A percentile compares a stretch with the other conserved stretches of the same genome.
Conservation (phyloP, 37 sponge, comb jelly and placozoan species). For the Chondrilla cf. caribensis region DNA sequence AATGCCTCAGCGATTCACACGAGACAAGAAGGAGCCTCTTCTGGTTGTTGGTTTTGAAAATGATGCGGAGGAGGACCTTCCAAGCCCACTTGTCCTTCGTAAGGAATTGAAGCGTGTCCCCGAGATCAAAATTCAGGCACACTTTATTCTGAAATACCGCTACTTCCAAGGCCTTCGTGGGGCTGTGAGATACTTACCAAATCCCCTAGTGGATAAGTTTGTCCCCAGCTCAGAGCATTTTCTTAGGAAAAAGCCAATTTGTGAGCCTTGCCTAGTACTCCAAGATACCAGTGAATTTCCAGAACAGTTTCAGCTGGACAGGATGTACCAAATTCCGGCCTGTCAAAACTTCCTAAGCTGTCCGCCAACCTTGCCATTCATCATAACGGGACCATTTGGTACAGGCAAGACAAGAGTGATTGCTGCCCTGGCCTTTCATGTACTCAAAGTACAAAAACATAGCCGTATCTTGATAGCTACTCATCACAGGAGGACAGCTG, state of each 20-base stretch:
- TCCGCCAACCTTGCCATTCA: slow-evolving; percentile 37
- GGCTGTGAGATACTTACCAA: slow-evolving; percentile 31
- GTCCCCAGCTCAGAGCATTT: slow-evolving; percentile 21
- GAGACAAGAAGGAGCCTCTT: too few relatives aligned
- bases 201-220: slow-evolving; percentile 17
- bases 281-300: background rate
- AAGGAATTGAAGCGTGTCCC: too few relatives aligned
- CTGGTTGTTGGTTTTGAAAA: too few relatives aligned
- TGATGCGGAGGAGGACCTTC: too few relatives aligned
- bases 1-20: too few relatives aligned
- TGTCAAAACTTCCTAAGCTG: slow-evolving; percentile 20
- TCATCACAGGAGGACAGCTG: too few relatives aligned
- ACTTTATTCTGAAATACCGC: slow-evolving; percentile 57
- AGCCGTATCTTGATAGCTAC: too few relatives aligned
- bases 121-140: background rate
- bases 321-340: slow-evolving; percentile 14
- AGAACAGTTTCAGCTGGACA: background rate
- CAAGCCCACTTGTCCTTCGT: too few relatives aligned
- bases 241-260: too few relatives aligned
- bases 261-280: background rate
- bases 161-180: slow-evolving; percentile 55
- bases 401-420: slow-evolving; percentile 74
- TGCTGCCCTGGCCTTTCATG: slow-evolving; percentile 39
- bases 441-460: too few relatives aligned
- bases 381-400: slow-evolving; percentile 70